phyloP scores from a whole-genome alignment of 2,888 invertebrate species.

The Rhodophaea formosa region DNA sequence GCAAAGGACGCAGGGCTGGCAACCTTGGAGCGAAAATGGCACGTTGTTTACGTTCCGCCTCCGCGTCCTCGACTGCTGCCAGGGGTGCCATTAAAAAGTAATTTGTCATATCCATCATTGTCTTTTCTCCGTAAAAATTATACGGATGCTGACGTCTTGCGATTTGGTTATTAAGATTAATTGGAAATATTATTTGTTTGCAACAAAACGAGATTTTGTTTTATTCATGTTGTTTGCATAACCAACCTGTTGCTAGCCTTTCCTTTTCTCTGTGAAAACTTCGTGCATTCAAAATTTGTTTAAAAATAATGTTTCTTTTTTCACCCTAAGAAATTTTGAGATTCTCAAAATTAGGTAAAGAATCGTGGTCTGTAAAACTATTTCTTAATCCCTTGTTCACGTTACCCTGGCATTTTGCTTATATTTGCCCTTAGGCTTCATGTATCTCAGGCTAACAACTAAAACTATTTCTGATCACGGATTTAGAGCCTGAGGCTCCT shows the following conservation, averaged over 20 bases:
- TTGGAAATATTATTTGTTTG: neutral
- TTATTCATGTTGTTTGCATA: neutral
- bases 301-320: too few species aligned
- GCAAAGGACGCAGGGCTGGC: conserved; percentile 14
- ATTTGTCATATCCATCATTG: conserved; percentile 9
- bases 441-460: too few species aligned
- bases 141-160: neutral
- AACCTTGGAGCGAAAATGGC: conserved; percentile 8
- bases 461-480: too few species aligned
- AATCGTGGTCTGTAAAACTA: too few species aligned
- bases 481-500: neutral
- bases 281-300: too few species aligned
- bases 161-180: neutral
- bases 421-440: too few species aligned
- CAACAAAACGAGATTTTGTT: neutral
- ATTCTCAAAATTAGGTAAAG: too few species aligned
- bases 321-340: too few species aligned
- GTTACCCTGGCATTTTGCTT: too few species aligned
- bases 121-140: neutral
- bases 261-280: neutral
- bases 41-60: conserved; percentile 14
- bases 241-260: neutral
- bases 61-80: neutral
- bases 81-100: conserved; percentile 11
- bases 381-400: too few species aligned